Conservation (phyloP, 2,797 vertebrate species). For the Neopelma chrysocephalum region DNA sequence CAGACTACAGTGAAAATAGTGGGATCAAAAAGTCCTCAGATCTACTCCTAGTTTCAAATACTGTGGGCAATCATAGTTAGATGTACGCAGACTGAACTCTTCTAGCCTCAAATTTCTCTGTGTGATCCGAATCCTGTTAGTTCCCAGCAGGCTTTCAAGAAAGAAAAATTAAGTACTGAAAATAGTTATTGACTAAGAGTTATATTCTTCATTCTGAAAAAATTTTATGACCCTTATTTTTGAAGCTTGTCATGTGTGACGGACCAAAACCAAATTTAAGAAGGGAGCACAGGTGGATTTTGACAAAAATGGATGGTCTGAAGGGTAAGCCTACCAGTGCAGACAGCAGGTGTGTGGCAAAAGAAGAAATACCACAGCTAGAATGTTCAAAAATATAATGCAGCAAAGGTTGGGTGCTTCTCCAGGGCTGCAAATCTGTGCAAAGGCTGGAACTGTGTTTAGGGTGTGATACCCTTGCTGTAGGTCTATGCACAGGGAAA, state of each 20-base stretch:
- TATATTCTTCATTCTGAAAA: neutral
- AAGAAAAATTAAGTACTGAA: neutral
- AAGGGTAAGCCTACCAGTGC: neutral
- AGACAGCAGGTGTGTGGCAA: neutral
- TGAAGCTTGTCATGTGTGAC: neutral
- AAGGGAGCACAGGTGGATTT: neutral
- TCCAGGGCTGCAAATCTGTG: neutral
- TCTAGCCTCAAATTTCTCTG: neutral
- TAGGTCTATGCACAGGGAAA: neutral
- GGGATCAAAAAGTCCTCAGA: neutral
- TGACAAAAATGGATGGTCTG: neutral
- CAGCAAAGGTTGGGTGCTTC: neutral
- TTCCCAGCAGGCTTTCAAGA: neutral
- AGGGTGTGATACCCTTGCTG: neutral
- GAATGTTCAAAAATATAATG: neutral
- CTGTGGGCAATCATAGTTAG: accelerated
- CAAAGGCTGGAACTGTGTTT: neutral
- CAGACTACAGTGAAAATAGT: neutral
- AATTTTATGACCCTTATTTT: neutral
- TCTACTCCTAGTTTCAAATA: neutral
- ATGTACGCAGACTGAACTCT: neutral
- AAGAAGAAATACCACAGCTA: neutral
- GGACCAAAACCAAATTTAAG: neutral
- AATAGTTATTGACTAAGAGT: neutral
- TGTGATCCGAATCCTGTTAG: neutral